These are phyloP conservation scores for Capromys pilorides DNA, from an alignment of 2,797 vertebrate species.

Conservation along the genomic window DNA sequence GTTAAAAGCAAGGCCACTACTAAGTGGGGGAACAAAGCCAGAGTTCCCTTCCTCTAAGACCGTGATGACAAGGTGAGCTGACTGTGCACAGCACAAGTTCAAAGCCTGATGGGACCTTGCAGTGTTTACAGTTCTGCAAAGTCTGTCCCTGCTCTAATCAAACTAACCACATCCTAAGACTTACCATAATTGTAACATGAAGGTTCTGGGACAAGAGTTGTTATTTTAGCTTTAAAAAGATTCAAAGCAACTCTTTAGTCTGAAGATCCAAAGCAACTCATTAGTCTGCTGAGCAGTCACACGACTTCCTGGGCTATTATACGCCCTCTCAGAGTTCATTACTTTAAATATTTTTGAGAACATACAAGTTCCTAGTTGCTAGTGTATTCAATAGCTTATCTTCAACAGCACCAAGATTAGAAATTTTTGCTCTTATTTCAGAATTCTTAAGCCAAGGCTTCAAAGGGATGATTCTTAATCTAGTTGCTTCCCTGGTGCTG, in stretches of 20 bases:
- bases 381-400: not conserved
- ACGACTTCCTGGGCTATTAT: not conserved
- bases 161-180: not conserved
- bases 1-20: slow-evolving; percentile 27
- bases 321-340: not conserved
- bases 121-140: not conserved
- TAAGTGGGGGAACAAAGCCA: not conserved
- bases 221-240: slow-evolving; percentile 22
- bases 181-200: slow-evolving; percentile 2
- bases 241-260: not conserved
- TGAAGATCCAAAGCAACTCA: not conserved
- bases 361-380: not conserved
- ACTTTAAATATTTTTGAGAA: slow-evolving; percentile 35
- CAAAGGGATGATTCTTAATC: not conserved
- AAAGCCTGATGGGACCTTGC: not conserved
- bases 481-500: not conserved
- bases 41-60: not conserved
- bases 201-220: slow-evolving; percentile 21
- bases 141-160: not conserved
- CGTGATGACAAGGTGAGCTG: not conserved
- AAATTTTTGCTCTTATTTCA: slow-evolving; percentile 55
- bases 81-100: not conserved
- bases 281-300: not conserved
- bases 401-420: slow-evolving; percentile 35
- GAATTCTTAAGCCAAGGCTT: slow-evolving; percentile 49